Conservation (phyloP, 2,797 vertebrate genomes). For the Microctenopoma lineatum region DNA sequence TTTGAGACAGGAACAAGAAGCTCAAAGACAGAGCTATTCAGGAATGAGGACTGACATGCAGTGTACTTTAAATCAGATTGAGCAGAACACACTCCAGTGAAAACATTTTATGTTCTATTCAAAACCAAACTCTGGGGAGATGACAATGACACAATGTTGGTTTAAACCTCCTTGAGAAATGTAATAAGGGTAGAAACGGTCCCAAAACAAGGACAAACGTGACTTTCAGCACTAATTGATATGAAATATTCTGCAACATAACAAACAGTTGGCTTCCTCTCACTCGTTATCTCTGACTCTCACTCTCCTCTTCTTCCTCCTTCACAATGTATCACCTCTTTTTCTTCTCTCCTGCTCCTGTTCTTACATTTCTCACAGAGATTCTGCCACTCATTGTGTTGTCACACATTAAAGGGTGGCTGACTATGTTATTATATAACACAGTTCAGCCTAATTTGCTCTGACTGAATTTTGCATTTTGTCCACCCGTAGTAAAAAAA, state of each 20-base stretch:
- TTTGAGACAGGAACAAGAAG: conserved; percentile 9
- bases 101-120: conserved; percentile 59
- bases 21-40: conserved; percentile 29
- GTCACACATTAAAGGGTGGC: conserved; percentile 58
- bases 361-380: conserved; percentile 50
- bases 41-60: conserved; percentile 32
- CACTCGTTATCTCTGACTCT: conserved; percentile 71
- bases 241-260: conserved; percentile 62
- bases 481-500: conserved; percentile 42
- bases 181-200: conserved; percentile 45
- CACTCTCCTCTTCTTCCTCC: conserved; percentile 43
- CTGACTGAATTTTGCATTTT: conserved; percentile 69
- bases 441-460: conserved; percentile 53
- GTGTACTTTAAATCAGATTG: conserved; percentile 44
- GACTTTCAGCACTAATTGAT: conserved; percentile 72
- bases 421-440: conserved; percentile 21
- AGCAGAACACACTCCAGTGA: conserved; percentile 40
- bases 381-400: conserved; percentile 35
- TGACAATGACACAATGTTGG: conserved; percentile 43
- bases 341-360: conserved; percentile 53
- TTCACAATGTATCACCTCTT: conserved; percentile 64
- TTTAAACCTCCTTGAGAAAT: conserved; percentile 69
- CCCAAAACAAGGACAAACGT: conserved; percentile 65
- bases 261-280: conserved; percentile 63
- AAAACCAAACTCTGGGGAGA: conserved; percentile 54